Percentiles rank a stretch among this genome's conserved stretches.
phyloP scores from a whole-genome alignment of 2,797 vertebrate species.

The Diceros bicornis region DNA sequence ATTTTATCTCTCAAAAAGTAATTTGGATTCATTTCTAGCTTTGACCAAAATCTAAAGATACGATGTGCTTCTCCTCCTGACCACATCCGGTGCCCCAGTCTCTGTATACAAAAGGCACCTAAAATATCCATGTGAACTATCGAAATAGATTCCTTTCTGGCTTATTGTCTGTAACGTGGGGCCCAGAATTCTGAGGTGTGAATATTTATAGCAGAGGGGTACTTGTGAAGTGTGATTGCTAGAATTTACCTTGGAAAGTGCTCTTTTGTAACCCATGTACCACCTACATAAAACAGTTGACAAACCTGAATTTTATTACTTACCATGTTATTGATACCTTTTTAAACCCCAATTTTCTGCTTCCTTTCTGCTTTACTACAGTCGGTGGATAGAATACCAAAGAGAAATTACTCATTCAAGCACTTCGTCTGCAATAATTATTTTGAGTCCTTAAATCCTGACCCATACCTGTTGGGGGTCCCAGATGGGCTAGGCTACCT shows the following conservation, averaged over 20 bases:
- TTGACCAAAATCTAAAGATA: slow-evolving; percentile 16
- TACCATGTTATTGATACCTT: background rate
- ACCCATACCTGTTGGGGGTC: slow-evolving; percentile 78
- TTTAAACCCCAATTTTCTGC: background rate
- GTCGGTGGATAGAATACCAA: slow-evolving; percentile 70
- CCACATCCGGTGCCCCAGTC: background rate
- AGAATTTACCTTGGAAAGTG: background rate
- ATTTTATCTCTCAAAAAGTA: background rate
- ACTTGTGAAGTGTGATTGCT: background rate
- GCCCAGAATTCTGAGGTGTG: background rate
- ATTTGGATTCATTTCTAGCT: background rate
- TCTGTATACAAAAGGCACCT: background rate
- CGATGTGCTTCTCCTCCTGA: background rate
- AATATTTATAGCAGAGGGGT: background rate
- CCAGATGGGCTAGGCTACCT: slow-evolving; percentile 84
- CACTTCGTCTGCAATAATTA: slow-evolving; percentile 84
- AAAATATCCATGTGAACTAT: background rate
- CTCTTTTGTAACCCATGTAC: background rate
- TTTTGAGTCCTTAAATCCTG: slow-evolving; percentile 87
- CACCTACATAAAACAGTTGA: background rate
- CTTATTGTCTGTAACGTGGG: background rate
- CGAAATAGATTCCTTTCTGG: background rate
- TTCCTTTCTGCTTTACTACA: slow-evolving; percentile 39
- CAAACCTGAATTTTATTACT: background rate
- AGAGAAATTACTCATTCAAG: slow-evolving; percentile 76